Evolutionary conservation across 2,113 vertebrate genomes (phyloP), one percentile per base, ranked within the genome.

Genomic region (Willisornis vidua): DNA sequence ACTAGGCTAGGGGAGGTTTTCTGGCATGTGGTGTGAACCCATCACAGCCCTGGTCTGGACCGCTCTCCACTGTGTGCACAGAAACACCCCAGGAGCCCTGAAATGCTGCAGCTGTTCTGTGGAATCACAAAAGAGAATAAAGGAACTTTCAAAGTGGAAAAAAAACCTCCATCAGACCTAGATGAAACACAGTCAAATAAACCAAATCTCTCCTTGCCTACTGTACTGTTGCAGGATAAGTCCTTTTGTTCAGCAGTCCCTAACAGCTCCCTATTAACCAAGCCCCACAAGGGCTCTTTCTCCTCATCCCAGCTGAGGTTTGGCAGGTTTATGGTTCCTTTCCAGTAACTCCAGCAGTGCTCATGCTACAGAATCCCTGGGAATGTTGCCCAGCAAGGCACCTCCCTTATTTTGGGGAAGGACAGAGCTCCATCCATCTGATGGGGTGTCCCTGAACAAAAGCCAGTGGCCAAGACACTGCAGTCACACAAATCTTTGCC

Each of bases 381-480:
- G 9, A 88, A 35, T 9, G 3, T 6, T 33, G 48, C 67, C 74
- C 82, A 82, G 19, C 49, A 59, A 48, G 35, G 41, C 17, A 54
- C 10, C 3, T 72, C 49, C 18, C 28, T 76, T 23, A 13, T 31
- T 72, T 2, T 37, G 58, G 37, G 52, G 63, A 73, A 83, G 54
- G 22, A 46, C 31, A 37, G 65, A 81, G 28, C 62, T 79, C 22
- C 29, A 33, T 28, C 62, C 31, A 0, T 37, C 41, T 4, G 4
- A 3, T 46, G 45, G 16, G 15, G 4, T 24, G n/a, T 61, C 41
- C n/a, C 26, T 5, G 1, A 33, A 24, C 33, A 55, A 19, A 19
- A 75, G 12, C 5, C 0, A 0, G 11, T 1, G 1, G 39, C 18
- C 70, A 59, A 70, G 62, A 31, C 23, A 33, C 23, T 0, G 0